Evolutionary conservation across 2,888 invertebrate species (phyloP), one percentile per base, ranked within the genome.

Genomic region (Ophonus ardosiacus): DNA sequence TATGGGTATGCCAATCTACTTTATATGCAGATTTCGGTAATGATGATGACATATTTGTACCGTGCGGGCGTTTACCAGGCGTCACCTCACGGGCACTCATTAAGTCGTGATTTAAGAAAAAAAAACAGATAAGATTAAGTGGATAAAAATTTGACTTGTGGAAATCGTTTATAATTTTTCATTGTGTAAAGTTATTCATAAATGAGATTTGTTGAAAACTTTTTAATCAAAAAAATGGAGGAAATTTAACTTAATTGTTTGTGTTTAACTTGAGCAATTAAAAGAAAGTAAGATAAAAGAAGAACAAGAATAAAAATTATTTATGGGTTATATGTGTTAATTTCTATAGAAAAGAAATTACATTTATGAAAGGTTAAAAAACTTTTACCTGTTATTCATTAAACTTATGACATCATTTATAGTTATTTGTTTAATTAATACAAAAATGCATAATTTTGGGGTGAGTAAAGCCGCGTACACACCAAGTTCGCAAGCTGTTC

Each of bases 161-260:
- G n/a, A 68, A 68, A 31, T 38, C 7, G 15, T 3, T 31, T 63
- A 24, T n/a, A 68, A 31, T 68, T 68, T 68, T 68, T 13, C 38
- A 40, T 38, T 68, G 68, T 68, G 7, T n/a, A 68, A 68, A 68
- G 31, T 68, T 68, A 68, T 68, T 68, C 31, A 68, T 13, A 68
- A 68, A 68, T 38, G 68, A 38, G 38, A 15, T 68, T 68, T 68
- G n/a, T 68, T 38, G 7, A 68, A 68, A 68, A 68, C 68, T 38
- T 68, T 65, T 65, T 31, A 18, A 65, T 68, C 38, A 38, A 63
- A 24, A 63, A 24, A 38, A 38, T 63, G 59, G 10, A 10, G 10
- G 31, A 38, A 24, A 15, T 68, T 51, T 51, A 10, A 10, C 43
- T 68, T 68, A 38, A 68, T 68, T 68, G 21, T 68, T 68, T n/a